These are phyloP conservation scores for Lophura nycthemera DNA, from an alignment of 2,113 vertebrate species.

Conservation along the genomic window DNA sequence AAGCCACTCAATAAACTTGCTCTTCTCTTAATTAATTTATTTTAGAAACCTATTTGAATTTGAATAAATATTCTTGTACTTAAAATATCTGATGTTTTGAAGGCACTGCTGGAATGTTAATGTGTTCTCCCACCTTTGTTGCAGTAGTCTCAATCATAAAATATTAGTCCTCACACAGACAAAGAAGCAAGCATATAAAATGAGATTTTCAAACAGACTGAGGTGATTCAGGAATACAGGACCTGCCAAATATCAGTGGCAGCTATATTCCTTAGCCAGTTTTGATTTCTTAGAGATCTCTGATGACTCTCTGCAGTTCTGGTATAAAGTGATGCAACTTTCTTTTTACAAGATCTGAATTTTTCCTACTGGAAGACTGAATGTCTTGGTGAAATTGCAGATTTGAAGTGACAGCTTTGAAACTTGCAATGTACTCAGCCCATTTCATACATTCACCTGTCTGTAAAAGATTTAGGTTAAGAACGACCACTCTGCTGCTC, in stretches of 20 bases:
- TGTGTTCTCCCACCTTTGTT: neutral
- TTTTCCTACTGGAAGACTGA: neutral
- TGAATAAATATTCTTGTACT: constrained; percentile 36
- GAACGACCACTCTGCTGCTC: neutral
- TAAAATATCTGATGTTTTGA: neutral
- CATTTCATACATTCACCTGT: neutral
- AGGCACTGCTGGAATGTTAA: neutral
- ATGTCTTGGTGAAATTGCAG: neutral
- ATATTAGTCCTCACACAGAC: neutral
- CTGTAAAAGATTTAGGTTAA: neutral
- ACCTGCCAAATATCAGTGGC: neutral
- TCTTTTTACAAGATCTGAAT: neutral
- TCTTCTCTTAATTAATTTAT: constrained; percentile 40
- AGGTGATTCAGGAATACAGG: neutral
- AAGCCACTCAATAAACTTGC: neutral
- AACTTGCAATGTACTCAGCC: neutral
- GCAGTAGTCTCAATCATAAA: neutral
- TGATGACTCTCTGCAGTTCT: neutral
- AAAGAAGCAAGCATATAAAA: neutral
- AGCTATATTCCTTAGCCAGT: neutral
- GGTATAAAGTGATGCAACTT: neutral
- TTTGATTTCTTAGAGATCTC: neutral
- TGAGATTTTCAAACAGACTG: neutral
- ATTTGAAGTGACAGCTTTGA: neutral
- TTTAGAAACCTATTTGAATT: constrained; percentile 44